phyloP scores from a whole-genome alignment of 2,888 invertebrate species.

The Dorcus parallelipipedus region DNA sequence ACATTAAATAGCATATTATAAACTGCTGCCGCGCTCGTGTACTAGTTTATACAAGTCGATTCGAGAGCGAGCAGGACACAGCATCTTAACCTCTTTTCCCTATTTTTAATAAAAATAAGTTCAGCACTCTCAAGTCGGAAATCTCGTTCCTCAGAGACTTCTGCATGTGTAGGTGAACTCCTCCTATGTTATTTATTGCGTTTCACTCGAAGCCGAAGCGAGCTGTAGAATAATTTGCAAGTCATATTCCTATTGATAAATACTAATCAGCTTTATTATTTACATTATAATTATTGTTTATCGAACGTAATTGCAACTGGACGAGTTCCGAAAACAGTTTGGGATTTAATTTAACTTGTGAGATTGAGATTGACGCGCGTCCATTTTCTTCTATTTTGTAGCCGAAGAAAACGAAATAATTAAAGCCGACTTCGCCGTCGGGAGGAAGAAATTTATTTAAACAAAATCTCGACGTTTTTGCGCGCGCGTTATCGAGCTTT shows the following conservation, averaged over 20 bases:
- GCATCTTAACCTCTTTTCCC: constrained; percentile 21
- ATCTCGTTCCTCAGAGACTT: constrained; percentile 20
- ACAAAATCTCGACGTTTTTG: no score
- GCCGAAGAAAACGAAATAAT: no score
- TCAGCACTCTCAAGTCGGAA: constrained; percentile 22
- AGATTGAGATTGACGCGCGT: no score
- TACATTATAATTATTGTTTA: constrained; percentile 12
- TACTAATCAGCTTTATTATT: constrained; percentile 13
- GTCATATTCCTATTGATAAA: constrained; percentile 9
- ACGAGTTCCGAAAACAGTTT: no score
- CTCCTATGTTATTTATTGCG: constrained; percentile 25
- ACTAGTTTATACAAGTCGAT: constrained; percentile 10
- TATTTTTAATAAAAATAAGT: constrained; percentile 9
- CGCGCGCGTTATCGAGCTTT: no score
- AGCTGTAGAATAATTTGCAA: constrained; percentile 11
- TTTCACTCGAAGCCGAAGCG: neutral
- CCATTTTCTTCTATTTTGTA: no score
- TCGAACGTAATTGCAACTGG: constrained; percentile 3
- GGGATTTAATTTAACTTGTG: no score
- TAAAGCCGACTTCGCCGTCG: no score
- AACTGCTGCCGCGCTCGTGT: constrained; percentile 11
- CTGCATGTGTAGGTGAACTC: constrained; percentile 25
- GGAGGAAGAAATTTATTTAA: no score
- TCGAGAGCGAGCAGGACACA: constrained; percentile 14
- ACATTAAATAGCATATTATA: constrained; percentile 16